A percentile compares a stretch with the other conserved stretches of the same genome.
Conservation (phyloP, 2,797 vertebrate genomes). For the Hydrophis major region DNA sequence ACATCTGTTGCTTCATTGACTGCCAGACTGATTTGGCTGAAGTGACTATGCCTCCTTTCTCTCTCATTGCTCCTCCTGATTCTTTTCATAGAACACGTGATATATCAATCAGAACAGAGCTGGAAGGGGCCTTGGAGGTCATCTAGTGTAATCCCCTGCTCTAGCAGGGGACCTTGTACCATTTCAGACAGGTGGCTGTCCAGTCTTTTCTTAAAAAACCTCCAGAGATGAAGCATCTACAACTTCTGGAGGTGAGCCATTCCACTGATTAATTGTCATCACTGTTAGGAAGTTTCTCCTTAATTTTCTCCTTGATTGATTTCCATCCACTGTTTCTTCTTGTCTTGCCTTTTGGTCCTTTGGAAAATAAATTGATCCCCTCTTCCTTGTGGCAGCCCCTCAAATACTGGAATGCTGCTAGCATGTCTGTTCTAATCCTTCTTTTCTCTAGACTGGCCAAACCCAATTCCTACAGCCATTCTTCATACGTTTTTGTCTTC, state of each 20-base stretch:
- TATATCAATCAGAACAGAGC: background rate
- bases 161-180: background rate
- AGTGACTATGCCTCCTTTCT: background rate
- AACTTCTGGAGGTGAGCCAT: background rate
- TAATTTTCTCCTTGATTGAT: background rate
- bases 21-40: background rate
- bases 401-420: background rate
- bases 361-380: background rate
- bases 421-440: background rate
- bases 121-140: background rate
- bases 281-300: background rate
- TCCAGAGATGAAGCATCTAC: background rate
- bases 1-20: background rate
- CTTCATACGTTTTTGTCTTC: background rate
- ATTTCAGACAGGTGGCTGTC: background rate
- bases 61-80: background rate
- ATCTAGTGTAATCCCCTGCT: background rate
- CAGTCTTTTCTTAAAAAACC: background rate
- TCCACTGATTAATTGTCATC: background rate
- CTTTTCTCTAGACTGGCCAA: background rate
- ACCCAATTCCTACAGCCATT: background rate
- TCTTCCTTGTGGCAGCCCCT: background rate
- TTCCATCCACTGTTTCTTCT: background rate
- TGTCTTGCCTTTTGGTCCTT: background rate
- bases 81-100: background rate